phyloP scores from a whole-genome alignment of 2,888 invertebrate genomes.

The Spicauda simplicius region DNA sequence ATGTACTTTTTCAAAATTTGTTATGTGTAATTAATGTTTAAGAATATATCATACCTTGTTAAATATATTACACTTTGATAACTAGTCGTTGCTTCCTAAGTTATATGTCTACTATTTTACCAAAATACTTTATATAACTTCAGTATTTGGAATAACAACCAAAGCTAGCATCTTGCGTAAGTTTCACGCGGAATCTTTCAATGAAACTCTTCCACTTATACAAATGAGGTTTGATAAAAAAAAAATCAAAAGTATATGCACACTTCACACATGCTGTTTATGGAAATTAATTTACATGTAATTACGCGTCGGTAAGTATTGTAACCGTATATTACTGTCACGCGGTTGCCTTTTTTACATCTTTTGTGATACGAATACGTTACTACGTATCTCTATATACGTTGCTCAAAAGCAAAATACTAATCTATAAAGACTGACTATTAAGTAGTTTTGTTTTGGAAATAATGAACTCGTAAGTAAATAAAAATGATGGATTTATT shows the following conservation, averaged over 20 bases:
- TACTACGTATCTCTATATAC: neutral
- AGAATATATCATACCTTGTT: too few species aligned
- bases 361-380: constrained; percentile 2
- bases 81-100: too few species aligned
- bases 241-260: constrained; percentile 18
- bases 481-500: too few species aligned
- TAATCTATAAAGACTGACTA: neutral
- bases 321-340: constrained; percentile 25
- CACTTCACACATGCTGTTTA: constrained; percentile 14
- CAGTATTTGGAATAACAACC: too few species aligned
- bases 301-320: constrained; percentile 27
- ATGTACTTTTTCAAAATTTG: too few species aligned
- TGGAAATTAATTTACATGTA: constrained; percentile 26
- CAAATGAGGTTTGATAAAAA: constrained; percentile 17
- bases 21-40: too few species aligned
- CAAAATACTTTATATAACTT: too few species aligned
- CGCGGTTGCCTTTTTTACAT: constrained; percentile 14
- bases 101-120: too few species aligned
- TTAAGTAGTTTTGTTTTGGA: too few species aligned
- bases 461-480: too few species aligned
- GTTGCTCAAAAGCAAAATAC: neutral
- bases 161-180: neutral
- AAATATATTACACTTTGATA: too few species aligned
- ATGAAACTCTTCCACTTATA: neutral
- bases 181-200: neutral